A percentile compares a stretch with the other conserved stretches of the same genome.
Evolutionary conservation across 2,113 vertebrate genomes (phyloP).

Genomic region (Ranitomeya imitator): DNA sequence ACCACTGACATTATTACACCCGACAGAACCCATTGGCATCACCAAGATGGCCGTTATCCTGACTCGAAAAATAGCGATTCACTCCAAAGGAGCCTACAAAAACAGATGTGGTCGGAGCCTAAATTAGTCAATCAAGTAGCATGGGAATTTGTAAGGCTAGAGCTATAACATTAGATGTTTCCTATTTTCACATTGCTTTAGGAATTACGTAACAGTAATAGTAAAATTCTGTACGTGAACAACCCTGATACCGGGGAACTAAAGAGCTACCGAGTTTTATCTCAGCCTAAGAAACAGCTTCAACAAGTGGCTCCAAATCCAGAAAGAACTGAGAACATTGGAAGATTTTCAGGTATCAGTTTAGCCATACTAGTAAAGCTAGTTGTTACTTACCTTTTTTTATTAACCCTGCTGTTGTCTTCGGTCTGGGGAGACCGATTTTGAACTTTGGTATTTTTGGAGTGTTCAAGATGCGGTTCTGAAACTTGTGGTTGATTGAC

Average conservation of each 20-base stretch:
- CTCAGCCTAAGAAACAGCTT: background rate
- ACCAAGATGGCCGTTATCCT: no score
- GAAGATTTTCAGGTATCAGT: constrained; percentile 1
- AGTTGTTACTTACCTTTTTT: background rate
- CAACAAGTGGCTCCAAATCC: background rate
- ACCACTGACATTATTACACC: no score
- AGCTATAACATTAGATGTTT: background rate
- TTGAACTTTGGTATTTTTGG: no score
- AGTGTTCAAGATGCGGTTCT: no score
- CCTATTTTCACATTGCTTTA: background rate
- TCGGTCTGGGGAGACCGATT: no score
- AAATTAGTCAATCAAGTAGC: background rate
- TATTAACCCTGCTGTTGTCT: no score
- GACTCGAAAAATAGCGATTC: no score
- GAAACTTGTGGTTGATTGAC: no score
- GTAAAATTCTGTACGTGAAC: background rate
- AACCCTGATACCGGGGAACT: constrained; percentile 11
- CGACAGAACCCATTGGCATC: no score
- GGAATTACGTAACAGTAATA: background rate
- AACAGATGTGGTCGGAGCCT: no score
- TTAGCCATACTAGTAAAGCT: background rate
- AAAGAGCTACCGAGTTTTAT: constrained; percentile 13
- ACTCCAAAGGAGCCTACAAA: no score
- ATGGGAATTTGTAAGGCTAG: background rate
- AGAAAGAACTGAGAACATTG: background rate